Conservation (phyloP, 2,113 vertebrate genomes). For the Leiothrix lutea region DNA sequence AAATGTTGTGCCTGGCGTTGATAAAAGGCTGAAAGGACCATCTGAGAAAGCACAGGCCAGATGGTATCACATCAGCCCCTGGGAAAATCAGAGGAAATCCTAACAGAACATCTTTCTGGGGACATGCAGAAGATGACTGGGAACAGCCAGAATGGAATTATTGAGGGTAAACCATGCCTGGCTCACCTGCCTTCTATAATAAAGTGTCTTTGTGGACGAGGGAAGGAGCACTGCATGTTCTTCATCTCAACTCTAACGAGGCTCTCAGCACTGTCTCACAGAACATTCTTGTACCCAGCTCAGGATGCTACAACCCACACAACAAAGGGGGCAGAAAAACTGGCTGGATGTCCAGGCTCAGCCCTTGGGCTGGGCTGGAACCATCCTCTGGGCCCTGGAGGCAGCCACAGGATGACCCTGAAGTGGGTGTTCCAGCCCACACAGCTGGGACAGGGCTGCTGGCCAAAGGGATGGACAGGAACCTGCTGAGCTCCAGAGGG, state of each 20-base stretch:
- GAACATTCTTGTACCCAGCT: not conserved
- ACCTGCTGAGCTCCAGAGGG: not conserved
- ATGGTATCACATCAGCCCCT: not conserved
- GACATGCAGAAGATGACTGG: accelerated
- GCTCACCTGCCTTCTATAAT: not conserved
- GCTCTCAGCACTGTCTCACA: not conserved
- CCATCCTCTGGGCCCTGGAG: not conserved
- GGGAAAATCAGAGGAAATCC: not conserved
- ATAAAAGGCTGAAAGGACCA: not conserved
- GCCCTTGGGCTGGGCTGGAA: not conserved
- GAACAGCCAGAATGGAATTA: not conserved
- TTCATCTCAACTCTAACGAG: not conserved
- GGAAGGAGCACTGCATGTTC: not conserved
- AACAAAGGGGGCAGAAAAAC: not conserved
- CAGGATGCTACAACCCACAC: not conserved
- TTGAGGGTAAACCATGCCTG: not conserved
- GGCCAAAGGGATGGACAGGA: not conserved
- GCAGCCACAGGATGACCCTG: not conserved
- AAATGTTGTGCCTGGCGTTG: not conserved
- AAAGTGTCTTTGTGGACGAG: not conserved
- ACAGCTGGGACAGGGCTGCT: not conserved
- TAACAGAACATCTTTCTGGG: not conserved
- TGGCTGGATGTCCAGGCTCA: not conserved
- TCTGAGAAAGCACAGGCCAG: not conserved
- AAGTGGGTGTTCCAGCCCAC: not conserved